Evolutionary conservation across 2,113 vertebrate genomes (phyloP).

Genomic region (rat (Rattus norvegicus)): DNA sequence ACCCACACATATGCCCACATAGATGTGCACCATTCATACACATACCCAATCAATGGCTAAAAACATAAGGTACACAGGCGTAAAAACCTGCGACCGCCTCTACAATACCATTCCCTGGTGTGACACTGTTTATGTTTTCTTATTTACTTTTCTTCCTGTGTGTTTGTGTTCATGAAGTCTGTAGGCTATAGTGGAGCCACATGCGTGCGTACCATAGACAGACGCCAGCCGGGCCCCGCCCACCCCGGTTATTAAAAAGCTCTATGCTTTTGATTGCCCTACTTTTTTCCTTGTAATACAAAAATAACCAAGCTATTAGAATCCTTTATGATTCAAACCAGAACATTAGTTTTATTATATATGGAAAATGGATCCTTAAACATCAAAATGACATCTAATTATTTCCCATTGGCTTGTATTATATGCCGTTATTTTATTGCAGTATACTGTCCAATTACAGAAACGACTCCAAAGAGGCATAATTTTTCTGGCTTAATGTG

Average conservation of each 20-base stretch:
- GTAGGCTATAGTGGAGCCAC: background rate
- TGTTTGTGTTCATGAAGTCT: background rate
- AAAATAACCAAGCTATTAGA: slow-evolving; percentile 62
- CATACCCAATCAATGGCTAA: background rate
- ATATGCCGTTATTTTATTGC: slow-evolving; percentile 74
- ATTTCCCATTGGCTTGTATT: slow-evolving; percentile 78
- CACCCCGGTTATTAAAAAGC: background rate
- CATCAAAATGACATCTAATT: slow-evolving; percentile 84
- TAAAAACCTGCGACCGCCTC: background rate
- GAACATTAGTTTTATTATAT: slow-evolving; percentile 78
- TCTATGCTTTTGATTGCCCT: slow-evolving; percentile 22
- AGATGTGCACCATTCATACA: no score
- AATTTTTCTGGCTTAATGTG: slow-evolving; percentile 65
- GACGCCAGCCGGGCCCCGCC: background rate
- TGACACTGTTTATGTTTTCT: background rate
- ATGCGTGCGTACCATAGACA: background rate
- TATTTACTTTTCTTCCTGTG: background rate
- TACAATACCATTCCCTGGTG: background rate
- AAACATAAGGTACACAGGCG: background rate
- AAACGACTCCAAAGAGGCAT: slow-evolving; percentile 75
- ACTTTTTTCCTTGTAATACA: background rate
- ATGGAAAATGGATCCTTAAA: slow-evolving; percentile 79
- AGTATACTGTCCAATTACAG: slow-evolving; percentile 74
- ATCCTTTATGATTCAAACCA: slow-evolving; percentile 78
- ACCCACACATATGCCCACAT: no score